Evolutionary conservation across 2,797 vertebrate species (phyloP).

Genomic region (Diglossa cyanea): DNA sequence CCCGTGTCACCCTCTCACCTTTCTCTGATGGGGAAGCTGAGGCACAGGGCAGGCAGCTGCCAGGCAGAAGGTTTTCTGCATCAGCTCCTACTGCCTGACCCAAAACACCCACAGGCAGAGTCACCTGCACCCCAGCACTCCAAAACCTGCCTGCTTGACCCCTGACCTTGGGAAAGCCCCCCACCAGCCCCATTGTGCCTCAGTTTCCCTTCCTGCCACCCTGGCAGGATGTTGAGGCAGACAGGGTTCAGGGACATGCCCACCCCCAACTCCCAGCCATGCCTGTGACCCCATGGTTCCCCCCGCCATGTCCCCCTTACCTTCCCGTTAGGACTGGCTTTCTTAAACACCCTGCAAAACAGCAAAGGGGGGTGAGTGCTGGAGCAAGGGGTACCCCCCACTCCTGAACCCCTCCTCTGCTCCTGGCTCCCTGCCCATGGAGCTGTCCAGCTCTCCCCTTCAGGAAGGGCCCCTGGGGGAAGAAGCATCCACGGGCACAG

Average conservation of each 20-base stretch:
- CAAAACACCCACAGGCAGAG: not conserved
- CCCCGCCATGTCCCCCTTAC: slow-evolving; percentile 69
- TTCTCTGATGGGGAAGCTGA: not conserved
- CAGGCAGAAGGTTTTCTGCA: not conserved
- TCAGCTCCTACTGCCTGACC: not conserved
- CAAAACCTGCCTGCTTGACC: not conserved
- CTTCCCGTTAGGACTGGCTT: slow-evolving; percentile 96
- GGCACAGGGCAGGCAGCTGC: not conserved
- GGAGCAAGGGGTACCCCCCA: not conserved
- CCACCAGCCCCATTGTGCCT: not conserved
- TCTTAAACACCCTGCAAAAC: slow-evolving; percentile 92
- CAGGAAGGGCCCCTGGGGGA: not conserved
- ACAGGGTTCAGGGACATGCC: not conserved
- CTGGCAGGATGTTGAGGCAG: not conserved
- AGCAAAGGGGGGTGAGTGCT: not conserved
- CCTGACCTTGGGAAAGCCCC: not conserved
- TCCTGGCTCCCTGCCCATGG: not conserved
- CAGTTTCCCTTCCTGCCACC: not conserved
- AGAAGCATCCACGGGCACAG: not conserved
- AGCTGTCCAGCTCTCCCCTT: not conserved
- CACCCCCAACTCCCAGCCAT: not conserved
- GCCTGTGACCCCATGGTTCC: not conserved
- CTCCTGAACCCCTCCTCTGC: not conserved
- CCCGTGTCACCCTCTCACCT: not conserved
- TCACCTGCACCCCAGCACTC: not conserved